These are phyloP conservation scores for Dallia pectoralis DNA, from an alignment of 2,797 vertebrate genomes.

Conservation along the genomic window DNA sequence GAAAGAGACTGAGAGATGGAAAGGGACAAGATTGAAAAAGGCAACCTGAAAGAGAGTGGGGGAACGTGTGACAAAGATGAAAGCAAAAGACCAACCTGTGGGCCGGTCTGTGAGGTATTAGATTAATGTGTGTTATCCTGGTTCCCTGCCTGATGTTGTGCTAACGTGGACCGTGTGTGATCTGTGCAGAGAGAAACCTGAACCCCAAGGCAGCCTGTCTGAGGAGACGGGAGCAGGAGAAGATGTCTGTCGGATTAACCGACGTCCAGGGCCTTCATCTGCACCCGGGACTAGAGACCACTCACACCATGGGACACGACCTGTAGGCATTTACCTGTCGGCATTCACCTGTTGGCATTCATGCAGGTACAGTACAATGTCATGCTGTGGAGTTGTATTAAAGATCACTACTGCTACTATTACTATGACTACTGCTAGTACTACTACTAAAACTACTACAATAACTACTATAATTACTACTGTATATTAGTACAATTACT, in stretches of 20 bases:
- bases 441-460: too few species aligned
- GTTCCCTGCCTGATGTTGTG: not conserved
- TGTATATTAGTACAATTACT: too few species aligned
- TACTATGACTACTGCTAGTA: too few species aligned
- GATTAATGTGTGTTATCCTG: not conserved
- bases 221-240: conserved; percentile 96
- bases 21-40: too few species aligned
- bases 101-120: not conserved
- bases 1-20: not conserved
- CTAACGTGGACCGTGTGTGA: conserved; percentile 3
- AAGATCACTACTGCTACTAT: not conserved
- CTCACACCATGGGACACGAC: conserved; percentile 84
- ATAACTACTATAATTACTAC: too few species aligned
- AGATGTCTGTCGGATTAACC: conserved; percentile 85
- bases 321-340: conserved; percentile 87
- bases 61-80: too few species aligned
- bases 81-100: not conserved
- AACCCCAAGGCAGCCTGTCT: conserved; percentile 98
- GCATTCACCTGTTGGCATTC: conserved; percentile 80
- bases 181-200: conserved; percentile 87
- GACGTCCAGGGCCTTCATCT: conserved; percentile 86
- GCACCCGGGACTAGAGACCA: conserved; percentile 84
- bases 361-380: not conserved
- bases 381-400: not conserved
- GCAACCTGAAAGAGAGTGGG: too few species aligned